These are phyloP conservation scores for Lasioglossum marginatum DNA, from an alignment of 2,888 invertebrate species.

Conservation along the genomic window DNA sequence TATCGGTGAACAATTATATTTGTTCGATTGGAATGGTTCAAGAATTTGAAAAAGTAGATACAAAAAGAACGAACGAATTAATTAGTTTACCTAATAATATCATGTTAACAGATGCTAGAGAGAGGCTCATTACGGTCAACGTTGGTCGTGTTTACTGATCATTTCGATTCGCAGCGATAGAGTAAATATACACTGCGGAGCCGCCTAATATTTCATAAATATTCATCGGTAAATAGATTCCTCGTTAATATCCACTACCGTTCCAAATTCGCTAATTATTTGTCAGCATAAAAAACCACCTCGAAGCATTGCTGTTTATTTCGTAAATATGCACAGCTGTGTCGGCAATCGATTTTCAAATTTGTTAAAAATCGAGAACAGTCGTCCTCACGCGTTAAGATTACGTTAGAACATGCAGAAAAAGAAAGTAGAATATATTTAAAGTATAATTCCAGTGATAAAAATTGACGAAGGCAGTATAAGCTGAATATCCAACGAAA, in stretches of 20 bases:
- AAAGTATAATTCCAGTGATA: too few relatives aligned
- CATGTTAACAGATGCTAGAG: not conserved
- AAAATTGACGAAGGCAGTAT: too few relatives aligned
- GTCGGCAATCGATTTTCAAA: not conserved
- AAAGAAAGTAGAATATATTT: too few relatives aligned
- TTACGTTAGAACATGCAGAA: too few relatives aligned
- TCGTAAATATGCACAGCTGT: not conserved
- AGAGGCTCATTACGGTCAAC: not conserved
- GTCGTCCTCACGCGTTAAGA: too few relatives aligned
- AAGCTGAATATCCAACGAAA: too few relatives aligned
- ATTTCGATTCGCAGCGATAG: conserved; percentile 1
- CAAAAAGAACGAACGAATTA: not conserved
- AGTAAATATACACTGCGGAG: not conserved
- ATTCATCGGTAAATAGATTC: not conserved
- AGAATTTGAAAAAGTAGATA: not conserved
- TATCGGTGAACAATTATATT: too few relatives aligned
- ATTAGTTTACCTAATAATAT: not conserved
- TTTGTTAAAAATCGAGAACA: not conserved
- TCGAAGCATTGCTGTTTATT: not conserved
- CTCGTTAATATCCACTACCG: not conserved
- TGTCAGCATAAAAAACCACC: not conserved
- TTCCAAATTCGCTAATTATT: not conserved
- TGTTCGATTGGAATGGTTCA: too few relatives aligned
- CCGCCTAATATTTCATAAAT: conserved; percentile 9
- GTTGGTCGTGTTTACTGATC: conserved; percentile 28